Evolutionary conservation across 2,113 vertebrate species (phyloP), one percentile per base, ranked within the genome.

Genomic region (Scartelaos histophorus): DNA sequence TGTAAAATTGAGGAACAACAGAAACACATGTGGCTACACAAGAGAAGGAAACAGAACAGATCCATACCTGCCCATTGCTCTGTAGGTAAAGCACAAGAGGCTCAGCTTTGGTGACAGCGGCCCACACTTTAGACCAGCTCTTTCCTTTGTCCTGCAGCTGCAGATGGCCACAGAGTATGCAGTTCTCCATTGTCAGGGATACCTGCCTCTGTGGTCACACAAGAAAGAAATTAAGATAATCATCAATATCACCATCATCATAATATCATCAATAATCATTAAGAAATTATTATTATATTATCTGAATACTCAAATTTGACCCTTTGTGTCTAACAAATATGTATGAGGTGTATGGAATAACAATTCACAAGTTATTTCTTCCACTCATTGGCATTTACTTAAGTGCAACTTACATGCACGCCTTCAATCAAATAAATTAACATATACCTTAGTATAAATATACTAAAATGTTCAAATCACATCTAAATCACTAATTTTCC

Each of bases 111-210:
- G 92, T 93, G 78, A 98, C 91, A 69, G 93, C 87, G 13, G 90
- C 94, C 95, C 95, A 95, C 79, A 93, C 91, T 83, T 95, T 95
- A 64, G 74, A 91, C 96, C 95, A 97, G 73, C 82, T 88, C 81
- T 92, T 95, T 67, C 95, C 93, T 80, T 95, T 95, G 51, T 96
- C 95, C 71, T 95, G 94, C 76, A 96, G 90, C 43, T 92, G 92
- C 61, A 98, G 94, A 78, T 92, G 87, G 65, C 95, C 91, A 54
- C 94, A 94, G 68, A 95, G 90, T 72, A 96, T 75, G 76, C 93
- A 95, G 87, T 92, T 94, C 49, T 94, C 94, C 62, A 86, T 82
- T 0, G 89, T 89, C 21, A 90, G 72, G 53, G 94, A 81, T 3
- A 73, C 82, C 79, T 92, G 93, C 78, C 94, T 96, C 96, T 97